These are phyloP conservation scores for Mionectes olivaceus DNA, from an alignment of 2,797 vertebrate species.

Conservation along the genomic window DNA sequence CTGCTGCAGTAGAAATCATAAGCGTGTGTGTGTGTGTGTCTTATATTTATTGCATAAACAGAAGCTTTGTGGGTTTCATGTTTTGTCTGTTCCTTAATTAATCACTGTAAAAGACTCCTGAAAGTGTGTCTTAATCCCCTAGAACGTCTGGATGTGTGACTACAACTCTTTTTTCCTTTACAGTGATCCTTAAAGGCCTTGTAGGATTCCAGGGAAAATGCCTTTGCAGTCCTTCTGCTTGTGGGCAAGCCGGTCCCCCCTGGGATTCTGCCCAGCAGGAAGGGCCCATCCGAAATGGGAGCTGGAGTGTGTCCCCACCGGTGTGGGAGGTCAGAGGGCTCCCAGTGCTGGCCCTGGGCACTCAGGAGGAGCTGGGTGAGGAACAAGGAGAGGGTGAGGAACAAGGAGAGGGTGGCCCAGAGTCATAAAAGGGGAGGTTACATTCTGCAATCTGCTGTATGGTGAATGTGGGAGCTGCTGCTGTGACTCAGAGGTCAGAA, in stretches of 20 bases:
- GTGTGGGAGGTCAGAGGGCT: not conserved
- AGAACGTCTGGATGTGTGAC: not conserved
- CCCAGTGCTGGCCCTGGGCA: accelerated
- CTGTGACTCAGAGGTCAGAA: not conserved
- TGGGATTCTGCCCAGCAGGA: not conserved
- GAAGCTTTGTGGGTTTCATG: not conserved
- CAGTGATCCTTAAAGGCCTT: not conserved
- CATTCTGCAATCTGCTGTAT: not conserved
- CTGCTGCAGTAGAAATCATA: not conserved
- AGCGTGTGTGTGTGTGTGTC: not conserved
- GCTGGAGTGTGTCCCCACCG: not conserved
- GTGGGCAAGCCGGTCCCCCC: not conserved
- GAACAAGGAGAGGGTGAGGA: accelerated
- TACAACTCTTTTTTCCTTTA: not conserved
- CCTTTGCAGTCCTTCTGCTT: not conserved
- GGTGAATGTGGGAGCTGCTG: not conserved
- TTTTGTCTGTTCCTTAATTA: conserved; percentile 2
- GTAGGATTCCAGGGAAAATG: not conserved
- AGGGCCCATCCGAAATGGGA: accelerated
- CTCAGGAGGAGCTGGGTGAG: not conserved
- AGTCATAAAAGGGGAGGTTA: accelerated
- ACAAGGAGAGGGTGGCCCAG: not conserved
- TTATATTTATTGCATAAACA: not conserved
- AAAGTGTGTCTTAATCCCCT: not conserved
- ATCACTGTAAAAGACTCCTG: not conserved